Percentiles rank a stretch among this genome's conserved stretches.
Evolutionary conservation across 2,888 invertebrate species (phyloP).

Genomic region (Ceraclea dissimilis): DNA sequence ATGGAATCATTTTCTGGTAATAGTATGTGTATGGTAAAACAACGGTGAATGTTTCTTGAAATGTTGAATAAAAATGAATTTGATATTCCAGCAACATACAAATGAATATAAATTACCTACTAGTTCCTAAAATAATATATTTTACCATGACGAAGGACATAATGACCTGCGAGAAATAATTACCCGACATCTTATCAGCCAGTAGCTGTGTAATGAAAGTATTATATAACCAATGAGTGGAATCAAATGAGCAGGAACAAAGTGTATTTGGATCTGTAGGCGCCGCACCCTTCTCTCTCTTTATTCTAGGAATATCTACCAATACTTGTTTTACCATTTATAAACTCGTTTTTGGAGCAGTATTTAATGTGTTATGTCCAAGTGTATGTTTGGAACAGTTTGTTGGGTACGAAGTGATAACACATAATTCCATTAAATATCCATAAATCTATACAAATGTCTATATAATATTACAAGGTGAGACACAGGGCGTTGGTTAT

Average conservation of each 20-base stretch:
- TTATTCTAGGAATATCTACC: neutral
- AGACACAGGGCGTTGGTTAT: neutral
- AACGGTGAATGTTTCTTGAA: constrained; percentile 30
- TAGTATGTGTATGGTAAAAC: neutral
- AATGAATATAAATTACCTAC: neutral
- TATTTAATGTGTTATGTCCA: neutral
- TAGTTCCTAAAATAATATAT: neutral
- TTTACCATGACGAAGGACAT: neutral
- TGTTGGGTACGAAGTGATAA: neutral
- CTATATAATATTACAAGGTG: neutral
- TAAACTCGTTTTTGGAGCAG: neutral
- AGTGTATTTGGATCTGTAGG: neutral
- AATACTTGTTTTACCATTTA: neutral
- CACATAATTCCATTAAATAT: neutral
- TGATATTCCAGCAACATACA: constrained; percentile 44
- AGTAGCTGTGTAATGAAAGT: neutral
- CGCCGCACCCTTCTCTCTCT: neutral
- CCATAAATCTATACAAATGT: neutral
- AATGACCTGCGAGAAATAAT: neutral
- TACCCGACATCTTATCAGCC: neutral
- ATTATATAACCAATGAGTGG: neutral
- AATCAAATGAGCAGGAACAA: neutral
- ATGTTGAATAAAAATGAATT: constrained; percentile 48
- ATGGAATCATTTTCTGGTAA: neutral
- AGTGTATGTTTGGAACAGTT: neutral